Base-by-base conservation (phyloP, 2,888 invertebrate genomes). In the Hybos culiciformis region DNA sequence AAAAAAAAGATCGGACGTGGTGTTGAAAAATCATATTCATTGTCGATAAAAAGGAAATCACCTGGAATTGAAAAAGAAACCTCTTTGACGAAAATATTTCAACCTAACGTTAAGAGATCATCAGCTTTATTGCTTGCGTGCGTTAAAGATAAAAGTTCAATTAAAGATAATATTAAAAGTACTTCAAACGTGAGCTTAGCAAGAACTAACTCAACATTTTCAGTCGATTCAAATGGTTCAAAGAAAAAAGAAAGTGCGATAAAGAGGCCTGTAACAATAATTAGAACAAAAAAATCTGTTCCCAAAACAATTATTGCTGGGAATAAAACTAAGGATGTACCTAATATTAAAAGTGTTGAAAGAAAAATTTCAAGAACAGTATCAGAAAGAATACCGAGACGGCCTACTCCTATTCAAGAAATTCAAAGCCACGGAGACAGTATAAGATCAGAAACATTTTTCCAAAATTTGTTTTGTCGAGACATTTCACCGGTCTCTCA, bases 401-500 rank as follows among this genome's bases (percentile, higher is more conserved):
- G 37, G 51, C 51, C 45, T 4, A 53, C 50, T 39, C 17, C 44
- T 0, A 45, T 41, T n/a, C n/a, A n/a, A n/a, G 72, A 75, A 45
- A 71, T 78, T n/a, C 70, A 69, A 51, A 66, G 68, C 49, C 75
- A 74, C 41, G 75, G 73, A 48, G 73, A 76, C 51, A 69, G 70
- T 5, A 67, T 79, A 21, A 66, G 76, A 46, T 72, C 75, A 0
- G 72, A 81, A 56, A 71, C 72, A 0, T 83, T 83, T 56, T 83
- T 83, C 53, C 81, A 79, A 60, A 75, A 80, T 60, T 68, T 83
- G 17, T 78, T 83, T 53, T 60, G 82, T 26, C 66, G 78, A 44
- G 72, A 75, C 48, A 12, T 67, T 18, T 57, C 70, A 2, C 63
- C 69, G 1, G 59, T 60, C 3, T 59, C 66, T 1, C 14, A 1